Evolutionary conservation across 2,797 vertebrate genomes (phyloP).

Genomic region (Gila robusta): DNA sequence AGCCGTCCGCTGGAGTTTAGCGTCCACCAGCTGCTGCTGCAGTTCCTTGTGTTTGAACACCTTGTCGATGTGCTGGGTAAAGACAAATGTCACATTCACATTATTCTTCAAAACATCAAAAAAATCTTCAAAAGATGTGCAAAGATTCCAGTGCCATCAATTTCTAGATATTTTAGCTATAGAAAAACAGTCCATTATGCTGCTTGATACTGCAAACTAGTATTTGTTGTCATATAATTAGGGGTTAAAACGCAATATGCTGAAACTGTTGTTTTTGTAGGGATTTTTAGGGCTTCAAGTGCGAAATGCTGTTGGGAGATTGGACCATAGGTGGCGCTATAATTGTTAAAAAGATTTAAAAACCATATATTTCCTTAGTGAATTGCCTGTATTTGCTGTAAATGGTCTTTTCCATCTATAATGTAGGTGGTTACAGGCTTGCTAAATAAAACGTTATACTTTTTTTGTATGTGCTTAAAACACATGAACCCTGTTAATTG

Average conservation of each 20-base stretch:
- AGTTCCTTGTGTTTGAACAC: slow-evolving; percentile 99
- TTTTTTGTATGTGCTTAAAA: not conserved
- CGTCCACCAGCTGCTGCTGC: slow-evolving; percentile 96
- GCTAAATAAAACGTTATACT: not conserved
- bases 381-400: too few species aligned
- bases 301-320: not conserved
- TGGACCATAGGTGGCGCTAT: not conserved
- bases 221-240: not conserved
- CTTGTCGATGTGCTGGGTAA: slow-evolving; percentile 93
- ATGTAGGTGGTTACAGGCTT: not conserved
- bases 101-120: not conserved
- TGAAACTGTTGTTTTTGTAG: not conserved
- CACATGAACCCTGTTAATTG: not conserved
- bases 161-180: not conserved
- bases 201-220: not conserved
- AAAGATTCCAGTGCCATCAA: not conserved
- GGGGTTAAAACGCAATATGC: not conserved
- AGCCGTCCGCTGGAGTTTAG: slow-evolving; percentile 95
- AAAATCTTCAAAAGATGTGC: not conserved
- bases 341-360: not conserved
- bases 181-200: not conserved
- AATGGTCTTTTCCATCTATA: too few species aligned
- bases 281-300: not conserved
- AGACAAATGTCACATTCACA: not conserved
- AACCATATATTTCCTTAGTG: too few species aligned